These are phyloP conservation scores for Pangasius macronema DNA, from an alignment of 2,797 vertebrate genomes.

Conservation along the genomic window DNA sequence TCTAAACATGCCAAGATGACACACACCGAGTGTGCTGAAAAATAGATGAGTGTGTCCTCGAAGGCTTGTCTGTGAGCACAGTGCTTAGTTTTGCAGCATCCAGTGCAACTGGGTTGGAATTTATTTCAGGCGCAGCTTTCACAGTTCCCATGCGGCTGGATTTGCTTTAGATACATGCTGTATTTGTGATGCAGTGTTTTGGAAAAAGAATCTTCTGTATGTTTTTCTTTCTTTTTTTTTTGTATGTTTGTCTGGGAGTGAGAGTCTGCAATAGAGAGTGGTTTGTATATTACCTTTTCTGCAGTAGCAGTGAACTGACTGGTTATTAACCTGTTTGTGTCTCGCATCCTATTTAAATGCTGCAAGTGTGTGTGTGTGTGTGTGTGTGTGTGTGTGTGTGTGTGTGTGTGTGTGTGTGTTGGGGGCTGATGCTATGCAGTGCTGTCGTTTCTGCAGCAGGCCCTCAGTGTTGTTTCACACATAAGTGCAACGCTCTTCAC, in stretches of 20 bases:
- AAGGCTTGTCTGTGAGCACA: constrained; percentile 39
- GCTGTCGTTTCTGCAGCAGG: constrained; percentile 28
- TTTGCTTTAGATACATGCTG: constrained; percentile 26
- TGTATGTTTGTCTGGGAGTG: constrained; percentile 5
- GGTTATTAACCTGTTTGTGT: constrained; percentile 30
- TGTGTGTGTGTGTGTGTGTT: constrained; percentile 18
- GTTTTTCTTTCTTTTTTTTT: background rate
- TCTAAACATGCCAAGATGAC: constrained; percentile 42
- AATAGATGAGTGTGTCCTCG: constrained; percentile 45
- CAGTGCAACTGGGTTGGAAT: constrained; percentile 22
- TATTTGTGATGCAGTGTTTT: constrained; percentile 32
- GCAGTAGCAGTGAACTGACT: constrained; percentile 12
- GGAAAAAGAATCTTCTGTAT: background rate
- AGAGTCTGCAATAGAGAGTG: background rate
- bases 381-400: constrained; percentile 22
- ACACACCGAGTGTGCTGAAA: constrained; percentile 32
- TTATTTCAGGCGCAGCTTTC: constrained; percentile 28
- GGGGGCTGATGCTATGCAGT: constrained; percentile 47
- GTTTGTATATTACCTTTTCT: constrained; percentile 11
- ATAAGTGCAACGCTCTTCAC: background rate
- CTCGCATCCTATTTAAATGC: constrained; percentile 14
- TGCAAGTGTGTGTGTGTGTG: constrained; percentile 18
- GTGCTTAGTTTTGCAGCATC: constrained; percentile 16
- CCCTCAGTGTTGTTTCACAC: constrained; percentile 7
- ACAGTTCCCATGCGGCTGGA: background rate